Base-by-base conservation (phyloP, 2,797 vertebrate species). In the Hyperoplus immaculatus region DNA sequence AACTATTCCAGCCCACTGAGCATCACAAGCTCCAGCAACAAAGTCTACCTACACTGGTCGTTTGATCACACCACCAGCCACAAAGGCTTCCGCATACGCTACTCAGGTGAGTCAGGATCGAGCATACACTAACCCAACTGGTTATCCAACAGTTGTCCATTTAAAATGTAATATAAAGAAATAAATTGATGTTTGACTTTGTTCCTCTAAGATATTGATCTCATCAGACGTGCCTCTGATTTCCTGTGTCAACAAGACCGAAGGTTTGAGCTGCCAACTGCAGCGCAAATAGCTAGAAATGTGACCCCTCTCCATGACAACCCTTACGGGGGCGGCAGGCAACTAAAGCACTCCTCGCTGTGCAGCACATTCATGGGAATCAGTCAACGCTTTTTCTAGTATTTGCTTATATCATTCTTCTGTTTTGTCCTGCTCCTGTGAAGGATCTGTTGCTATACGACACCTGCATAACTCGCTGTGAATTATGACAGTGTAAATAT, bases 61-160 rank as follows among this genome's bases (percentile, higher is more conserved):
- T 99, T 99, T 3, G 98, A 99, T 85, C 97, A 99, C 0, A 96
- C 97, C 12, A 97, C 98, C 87, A 99, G 95, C 85, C 96, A 97
- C 88, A 99, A 99, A 91, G 98, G 98, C 56, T 99, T 99, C 93
- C 96, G 97, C 83, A 99, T 99, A 69, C 97, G 97, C 41, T 99
- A 99, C 88, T 97, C 96, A 5, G 98, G 98, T 99, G 63, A 85
- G 88, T 69, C 12, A 42, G 16, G 13, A 72, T 4, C n/a, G 38
- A 21, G 0, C 7, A 16, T 43, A 38, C 6, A 16, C 4, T 8
- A 1, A 18, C 39, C 43, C 10, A 45, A 45, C 6, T 7, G 10
- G 43, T 45, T 45, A 45, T 45, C 10, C 10, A 29, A 29, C 43
- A 45, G 10, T 7, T 45, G 11, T 46, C 11, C 13, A 18, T 62